These are phyloP conservation scores for Odontocolon sp. DNA, from an alignment of 2,888 invertebrate genomes.

Conservation along the genomic window DNA sequence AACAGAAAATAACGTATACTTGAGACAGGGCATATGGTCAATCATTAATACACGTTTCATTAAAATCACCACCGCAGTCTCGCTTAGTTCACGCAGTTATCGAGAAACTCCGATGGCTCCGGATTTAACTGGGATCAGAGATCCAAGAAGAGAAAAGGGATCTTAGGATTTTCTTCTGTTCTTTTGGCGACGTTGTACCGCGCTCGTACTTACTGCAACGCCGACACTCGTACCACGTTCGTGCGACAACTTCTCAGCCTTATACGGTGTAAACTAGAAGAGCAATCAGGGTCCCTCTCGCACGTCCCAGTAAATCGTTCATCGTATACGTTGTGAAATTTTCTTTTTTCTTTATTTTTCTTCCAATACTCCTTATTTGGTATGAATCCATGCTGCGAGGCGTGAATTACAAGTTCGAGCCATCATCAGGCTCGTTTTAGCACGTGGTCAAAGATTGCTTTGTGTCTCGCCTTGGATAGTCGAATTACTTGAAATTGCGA, in stretches of 20 bases:
- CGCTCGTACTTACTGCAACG: constrained; percentile 5
- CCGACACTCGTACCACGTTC: constrained; percentile 15
- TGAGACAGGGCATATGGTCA: not conserved
- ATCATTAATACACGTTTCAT: constrained; percentile 52
- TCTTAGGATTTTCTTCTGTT: constrained; percentile 15
- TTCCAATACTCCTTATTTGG: constrained; percentile 27
- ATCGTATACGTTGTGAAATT: constrained; percentile 27
- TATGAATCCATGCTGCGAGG: constrained; percentile 15
- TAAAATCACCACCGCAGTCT: constrained; percentile 17
- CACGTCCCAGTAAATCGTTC: constrained; percentile 38
- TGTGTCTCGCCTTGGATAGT: constrained; percentile 4
- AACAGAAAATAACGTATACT: not conserved
- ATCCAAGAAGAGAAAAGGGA: constrained; percentile 28
- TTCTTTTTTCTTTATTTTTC: constrained; percentile 30
- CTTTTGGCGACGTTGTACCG: not conserved
- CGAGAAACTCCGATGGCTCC: constrained; percentile 18
- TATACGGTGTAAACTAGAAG: constrained; percentile 49
- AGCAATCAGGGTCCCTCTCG: constrained; percentile 11
- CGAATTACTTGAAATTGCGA: constrained; percentile 27
- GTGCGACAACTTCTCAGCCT: constrained; percentile 39
- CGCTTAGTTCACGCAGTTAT: not conserved
- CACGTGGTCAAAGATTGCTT: constrained; percentile 47
- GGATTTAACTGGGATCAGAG: constrained; percentile 1
- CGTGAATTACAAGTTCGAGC: constrained; percentile 44
- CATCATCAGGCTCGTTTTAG: constrained; percentile 23